Evolutionary conservation across 2,888 invertebrate species (phyloP).

Genomic region (Apeira syringaria): DNA sequence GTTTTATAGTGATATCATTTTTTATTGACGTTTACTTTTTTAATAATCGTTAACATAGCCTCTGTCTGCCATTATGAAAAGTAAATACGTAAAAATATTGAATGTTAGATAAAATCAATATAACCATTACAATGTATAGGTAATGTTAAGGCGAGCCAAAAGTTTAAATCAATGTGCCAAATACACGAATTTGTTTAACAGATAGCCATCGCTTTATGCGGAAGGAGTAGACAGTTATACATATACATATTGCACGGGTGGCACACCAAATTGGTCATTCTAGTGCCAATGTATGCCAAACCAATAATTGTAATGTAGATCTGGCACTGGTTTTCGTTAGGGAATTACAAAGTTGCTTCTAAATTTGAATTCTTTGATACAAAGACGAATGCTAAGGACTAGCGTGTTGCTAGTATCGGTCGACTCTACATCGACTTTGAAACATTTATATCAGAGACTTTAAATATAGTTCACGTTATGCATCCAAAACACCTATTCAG

Average conservation of each 20-base stretch:
- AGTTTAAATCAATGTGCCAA: constrained; percentile 56
- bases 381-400: background rate
- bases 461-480: constrained; percentile 15
- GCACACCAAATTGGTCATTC: constrained; percentile 34
- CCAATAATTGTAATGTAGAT: constrained; percentile 24
- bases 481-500: constrained; percentile 24
- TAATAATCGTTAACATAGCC: constrained; percentile 32
- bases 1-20: constrained; percentile 52
- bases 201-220: constrained; percentile 19
- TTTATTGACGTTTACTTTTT: constrained; percentile 40
- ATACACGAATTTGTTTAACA: constrained; percentile 36
- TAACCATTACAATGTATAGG: constrained; percentile 49
- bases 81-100: constrained; percentile 60
- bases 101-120: constrained; percentile 53
- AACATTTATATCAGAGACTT: constrained; percentile 9
- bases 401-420: background rate
- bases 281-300: constrained; percentile 45
- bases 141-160: constrained; percentile 44
- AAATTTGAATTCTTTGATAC: constrained; percentile 31
- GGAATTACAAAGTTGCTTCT: constrained; percentile 26
- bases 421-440: constrained; percentile 16
- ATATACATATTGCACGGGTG: constrained; percentile 4
- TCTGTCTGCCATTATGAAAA: constrained; percentile 36
- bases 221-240: background rate
- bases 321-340: constrained; percentile 39